Evolutionary conservation across 2,113 vertebrate species (phyloP).

Genomic region (Drymodes brunneopygia): DNA sequence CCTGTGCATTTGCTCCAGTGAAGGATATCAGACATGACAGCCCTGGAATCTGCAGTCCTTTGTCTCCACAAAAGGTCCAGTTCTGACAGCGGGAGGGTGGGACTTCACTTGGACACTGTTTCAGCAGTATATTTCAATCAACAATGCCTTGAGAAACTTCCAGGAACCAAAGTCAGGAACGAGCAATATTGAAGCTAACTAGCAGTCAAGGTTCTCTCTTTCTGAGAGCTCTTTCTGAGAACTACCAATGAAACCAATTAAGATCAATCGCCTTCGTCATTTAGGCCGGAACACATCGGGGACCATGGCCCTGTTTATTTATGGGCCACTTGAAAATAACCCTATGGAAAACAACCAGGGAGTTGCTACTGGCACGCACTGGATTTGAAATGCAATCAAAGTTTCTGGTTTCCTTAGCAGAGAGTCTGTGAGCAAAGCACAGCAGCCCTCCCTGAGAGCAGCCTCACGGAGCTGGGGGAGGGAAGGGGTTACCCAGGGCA

Average conservation of each 20-base stretch:
- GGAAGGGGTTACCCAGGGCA: background rate
- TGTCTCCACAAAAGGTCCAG: slow-evolving; percentile 1
- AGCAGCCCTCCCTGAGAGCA: background rate
- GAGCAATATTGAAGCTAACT: background rate
- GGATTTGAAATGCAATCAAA: background rate
- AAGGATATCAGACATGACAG: slow-evolving; percentile 2
- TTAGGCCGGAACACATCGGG: background rate
- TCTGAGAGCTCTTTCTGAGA: background rate
- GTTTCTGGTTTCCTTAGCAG: slow-evolving; percentile 5
- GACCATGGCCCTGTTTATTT: background rate
- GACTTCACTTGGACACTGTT: background rate
- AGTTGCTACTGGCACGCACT: background rate
- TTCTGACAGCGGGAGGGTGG: background rate
- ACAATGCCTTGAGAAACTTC: slow-evolving; percentile 19
- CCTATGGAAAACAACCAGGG: background rate
- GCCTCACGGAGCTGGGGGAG: background rate
- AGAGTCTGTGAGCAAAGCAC: background rate
- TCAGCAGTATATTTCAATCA: background rate
- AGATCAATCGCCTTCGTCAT: background rate
- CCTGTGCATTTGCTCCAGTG: background rate
- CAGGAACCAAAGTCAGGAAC: slow-evolving; percentile 25
- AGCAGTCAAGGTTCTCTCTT: background rate
- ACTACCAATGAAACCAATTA: slow-evolving; percentile 44
- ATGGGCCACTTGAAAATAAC: slow-evolving; percentile 38
- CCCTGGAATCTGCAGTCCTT: background rate